phyloP scores from a whole-genome alignment of 2,113 vertebrate genomes.

The Elachura formosa region DNA sequence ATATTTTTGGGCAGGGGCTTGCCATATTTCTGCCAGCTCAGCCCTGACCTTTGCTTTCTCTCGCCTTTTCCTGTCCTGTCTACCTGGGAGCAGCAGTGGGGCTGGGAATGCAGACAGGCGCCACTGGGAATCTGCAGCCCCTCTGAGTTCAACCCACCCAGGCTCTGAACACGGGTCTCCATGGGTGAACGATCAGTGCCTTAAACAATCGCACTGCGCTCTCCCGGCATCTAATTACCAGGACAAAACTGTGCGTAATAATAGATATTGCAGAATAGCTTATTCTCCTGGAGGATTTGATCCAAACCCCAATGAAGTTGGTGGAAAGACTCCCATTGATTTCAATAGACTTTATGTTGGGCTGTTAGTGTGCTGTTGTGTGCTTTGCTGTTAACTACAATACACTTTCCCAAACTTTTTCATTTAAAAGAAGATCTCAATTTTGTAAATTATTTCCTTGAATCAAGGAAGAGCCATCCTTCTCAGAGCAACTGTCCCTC shows the following conservation, averaged over 20 bases:
- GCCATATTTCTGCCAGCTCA: background rate
- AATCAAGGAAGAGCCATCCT: background rate
- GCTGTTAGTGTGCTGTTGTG: background rate
- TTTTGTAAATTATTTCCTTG: background rate
- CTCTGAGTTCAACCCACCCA: background rate
- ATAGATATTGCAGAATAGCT: conserved; percentile 55
- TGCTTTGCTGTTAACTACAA: background rate
- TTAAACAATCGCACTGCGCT: background rate
- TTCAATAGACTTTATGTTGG: conserved; percentile 39
- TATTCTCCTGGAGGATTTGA: conserved; percentile 48
- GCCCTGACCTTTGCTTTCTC: background rate
- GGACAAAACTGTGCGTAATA: conserved; percentile 35
- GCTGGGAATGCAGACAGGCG: background rate
- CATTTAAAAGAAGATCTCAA: background rate
- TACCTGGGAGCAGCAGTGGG: background rate
- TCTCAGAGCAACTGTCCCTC: background rate
- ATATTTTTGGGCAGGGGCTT: background rate
- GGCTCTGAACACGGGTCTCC: conserved; percentile 20
- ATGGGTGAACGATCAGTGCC: conserved; percentile 52
- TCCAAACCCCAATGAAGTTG: conserved; percentile 45
- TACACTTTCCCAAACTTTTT: background rate
- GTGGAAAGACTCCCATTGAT: conserved; percentile 51
- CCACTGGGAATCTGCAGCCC: conserved; percentile 40
- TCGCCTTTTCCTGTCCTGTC: fast-evolving
- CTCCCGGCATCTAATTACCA: conserved; percentile 48